Conservation (phyloP, 2,797 vertebrate genomes). For the Leuciscus waleckii region DNA sequence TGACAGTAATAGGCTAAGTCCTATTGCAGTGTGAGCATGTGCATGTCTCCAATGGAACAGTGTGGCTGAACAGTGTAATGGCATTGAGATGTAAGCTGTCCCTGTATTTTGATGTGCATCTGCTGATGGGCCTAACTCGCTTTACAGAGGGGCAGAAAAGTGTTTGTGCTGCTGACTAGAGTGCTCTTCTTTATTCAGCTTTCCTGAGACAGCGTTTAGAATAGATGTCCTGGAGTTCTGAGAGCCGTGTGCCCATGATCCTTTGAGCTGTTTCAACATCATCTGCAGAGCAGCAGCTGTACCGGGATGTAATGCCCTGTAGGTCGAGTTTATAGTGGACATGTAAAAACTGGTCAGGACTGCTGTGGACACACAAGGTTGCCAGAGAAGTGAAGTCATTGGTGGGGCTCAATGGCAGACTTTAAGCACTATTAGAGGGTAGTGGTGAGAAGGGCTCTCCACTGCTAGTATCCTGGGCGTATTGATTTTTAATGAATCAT, state of each 20-base stretch:
- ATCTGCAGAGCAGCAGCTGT: slow-evolving; percentile 9
- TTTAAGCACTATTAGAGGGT: not conserved
- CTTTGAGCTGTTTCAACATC: slow-evolving; percentile 12
- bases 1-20: not conserved
- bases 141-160: slow-evolving; percentile 24
- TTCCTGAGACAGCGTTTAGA: slow-evolving; percentile 18
- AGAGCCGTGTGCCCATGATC: not conserved
- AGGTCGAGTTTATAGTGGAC: not conserved
- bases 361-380: not conserved
- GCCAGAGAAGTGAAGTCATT: not conserved
- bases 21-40: slow-evolving; percentile 4
- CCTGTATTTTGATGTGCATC: not conserved
- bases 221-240: slow-evolving; percentile 17
- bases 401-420: not conserved
- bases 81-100: not conserved
- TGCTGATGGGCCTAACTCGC: not conserved
- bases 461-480: accelerated
- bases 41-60: not conserved
- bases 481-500: not conserved
- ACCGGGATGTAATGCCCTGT: slow-evolving; percentile 11
- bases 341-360: slow-evolving; percentile 9
- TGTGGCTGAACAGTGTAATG: not conserved
- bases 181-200: slow-evolving; percentile 1
- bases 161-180: slow-evolving; percentile 10
- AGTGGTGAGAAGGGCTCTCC: not conserved